Base-by-base conservation (phyloP, 2,113 vertebrate genomes). In the Atherinomorus stipes region DNA sequence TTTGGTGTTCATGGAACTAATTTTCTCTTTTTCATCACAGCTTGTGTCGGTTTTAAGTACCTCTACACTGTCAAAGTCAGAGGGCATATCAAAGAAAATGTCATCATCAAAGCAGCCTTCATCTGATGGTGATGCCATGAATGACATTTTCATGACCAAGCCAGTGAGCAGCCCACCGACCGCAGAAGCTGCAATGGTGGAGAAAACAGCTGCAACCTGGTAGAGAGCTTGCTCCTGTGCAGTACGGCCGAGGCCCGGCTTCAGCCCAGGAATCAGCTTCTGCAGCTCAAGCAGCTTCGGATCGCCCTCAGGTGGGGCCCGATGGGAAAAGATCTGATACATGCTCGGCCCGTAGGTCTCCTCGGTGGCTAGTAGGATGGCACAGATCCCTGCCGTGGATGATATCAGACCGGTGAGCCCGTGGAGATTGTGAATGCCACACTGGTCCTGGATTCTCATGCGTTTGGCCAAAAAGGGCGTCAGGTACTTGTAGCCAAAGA, bases 371-470 rank as follows among this genome's bases (percentile, higher is more conserved):
- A 89, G 25, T 49, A 95, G 85, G 53, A 95, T 84, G 23, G 82
- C 93, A 28, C 90, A 83, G 4, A 91, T 81, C 0, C 94, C 94
- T 9, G 94, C 95, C 0, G 68, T 11, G 0, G 91, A 90, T 0
- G 95, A 95, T 1, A 95, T 92, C 52, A 95, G 86, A 31, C 95
- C 94, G 0, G 95, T 95, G 50, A 96, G 84, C 4, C 95, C 94
- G 0, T 96, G 95, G 12, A 96, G 93, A 79, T 96, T 97, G 84
- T 96, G 95, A 77, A 95, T 96, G n/a, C 95, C 94, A 0, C 95
- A 95, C 74, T 94, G 94, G 85, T 96, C 95, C 50, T 91, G 94
- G 19, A 96, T 84, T 0, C 21, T 25, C 25, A 95, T 40, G 25
- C 37, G 90, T 11, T 9, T 78, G 0, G 77, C 83, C 85, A 96